These are phyloP conservation scores for Agrotis clavis DNA, from an alignment of 2,888 invertebrate species.

Conservation along the genomic window DNA sequence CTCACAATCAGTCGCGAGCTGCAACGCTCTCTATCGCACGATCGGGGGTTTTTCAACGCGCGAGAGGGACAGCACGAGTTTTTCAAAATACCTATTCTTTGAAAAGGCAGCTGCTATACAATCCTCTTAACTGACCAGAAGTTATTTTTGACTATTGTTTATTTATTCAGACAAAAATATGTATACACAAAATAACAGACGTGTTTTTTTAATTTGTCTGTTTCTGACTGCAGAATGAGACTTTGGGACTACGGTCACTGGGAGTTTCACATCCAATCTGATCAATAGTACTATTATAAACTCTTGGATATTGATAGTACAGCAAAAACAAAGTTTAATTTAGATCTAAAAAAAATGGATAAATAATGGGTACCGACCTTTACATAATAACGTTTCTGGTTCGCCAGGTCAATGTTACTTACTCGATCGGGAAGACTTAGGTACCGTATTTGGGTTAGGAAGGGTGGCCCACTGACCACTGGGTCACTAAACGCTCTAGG, in stretches of 20 bases:
- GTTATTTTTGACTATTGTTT: slow-evolving; percentile 29
- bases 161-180: too few species aligned
- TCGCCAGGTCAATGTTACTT: background rate
- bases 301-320: too few species aligned
- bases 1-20: too few species aligned
- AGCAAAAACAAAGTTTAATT: too few species aligned
- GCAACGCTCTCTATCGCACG: too few species aligned
- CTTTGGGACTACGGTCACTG: background rate
- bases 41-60: too few species aligned
- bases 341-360: too few species aligned
- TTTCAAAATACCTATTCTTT: too few species aligned
- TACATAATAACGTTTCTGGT: background rate
- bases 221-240: background rate
- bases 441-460: background rate
- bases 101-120: too few species aligned
- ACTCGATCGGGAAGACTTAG: too few species aligned
- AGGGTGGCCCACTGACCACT: background rate
- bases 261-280: background rate
- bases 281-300: background rate
- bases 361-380: background rate
- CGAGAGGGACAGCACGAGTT: too few species aligned
- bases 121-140: slow-evolving; percentile 8
- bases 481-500: background rate
- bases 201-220: background rate
- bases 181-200: too few species aligned